Percentiles rank a stretch among this genome's conserved stretches.
phyloP scores from a whole-genome alignment of 2,113 vertebrate species.

The Synodontis membranacea region DNA sequence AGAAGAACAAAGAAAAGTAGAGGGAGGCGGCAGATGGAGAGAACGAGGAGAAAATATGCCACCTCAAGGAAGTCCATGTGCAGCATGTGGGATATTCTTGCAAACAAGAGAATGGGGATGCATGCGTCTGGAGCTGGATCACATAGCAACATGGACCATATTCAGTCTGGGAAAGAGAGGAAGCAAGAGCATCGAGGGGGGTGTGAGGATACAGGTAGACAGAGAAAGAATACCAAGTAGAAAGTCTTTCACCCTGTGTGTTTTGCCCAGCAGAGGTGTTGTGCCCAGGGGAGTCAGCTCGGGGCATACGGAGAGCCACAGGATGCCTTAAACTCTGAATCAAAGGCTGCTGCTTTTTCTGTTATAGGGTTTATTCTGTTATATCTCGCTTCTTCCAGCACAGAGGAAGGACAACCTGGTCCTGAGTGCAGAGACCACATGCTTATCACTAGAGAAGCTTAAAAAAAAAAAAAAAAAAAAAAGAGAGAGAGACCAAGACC shows the following conservation, averaged over 20 bases:
- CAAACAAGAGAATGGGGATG: neutral
- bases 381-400: constrained; percentile 51
- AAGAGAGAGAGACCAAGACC: neutral
- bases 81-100: constrained; percentile 18
- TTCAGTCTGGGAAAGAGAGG: constrained; percentile 13
- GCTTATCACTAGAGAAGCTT: constrained; percentile 44
- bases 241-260: constrained; percentile 41
- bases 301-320: constrained; percentile 56
- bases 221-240: constrained; percentile 34
- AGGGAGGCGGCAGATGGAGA: constrained; percentile 20
- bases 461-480: too few species aligned
- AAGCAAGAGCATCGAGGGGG: constrained; percentile 13
- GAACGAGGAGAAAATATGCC: constrained; percentile 16
- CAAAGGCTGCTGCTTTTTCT: constrained; percentile 63
- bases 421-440: neutral
- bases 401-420: neutral
- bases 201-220: constrained; percentile 32
- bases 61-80: constrained; percentile 21
- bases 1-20: neutral
- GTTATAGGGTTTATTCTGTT: constrained; percentile 50
- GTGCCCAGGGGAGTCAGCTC: constrained; percentile 57
- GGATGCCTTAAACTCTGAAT: constrained; percentile 62
- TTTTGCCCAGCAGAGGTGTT: constrained; percentile 48
- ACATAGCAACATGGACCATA: constrained; percentile 13
- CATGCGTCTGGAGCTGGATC: constrained; percentile 37